Percentiles rank a stretch among this genome's conserved stretches.
Conservation (phyloP, 2,888 invertebrate species). For the Clistopyga incitator region DNA sequence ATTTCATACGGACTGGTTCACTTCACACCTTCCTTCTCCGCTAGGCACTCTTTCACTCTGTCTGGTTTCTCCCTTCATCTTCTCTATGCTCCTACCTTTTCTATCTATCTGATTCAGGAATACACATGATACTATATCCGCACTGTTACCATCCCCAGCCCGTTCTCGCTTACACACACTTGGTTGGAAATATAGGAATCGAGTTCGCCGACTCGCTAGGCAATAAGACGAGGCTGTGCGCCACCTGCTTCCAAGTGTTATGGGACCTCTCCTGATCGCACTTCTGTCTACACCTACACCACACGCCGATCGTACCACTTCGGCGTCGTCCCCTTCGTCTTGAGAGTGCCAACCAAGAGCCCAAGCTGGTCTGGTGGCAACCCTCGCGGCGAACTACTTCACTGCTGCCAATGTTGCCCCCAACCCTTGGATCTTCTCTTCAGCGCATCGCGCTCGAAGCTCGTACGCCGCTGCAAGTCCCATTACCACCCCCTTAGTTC, state of each 20-base stretch:
- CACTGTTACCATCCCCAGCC: conserved; percentile 32
- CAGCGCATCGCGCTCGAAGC: conserved; percentile 52
- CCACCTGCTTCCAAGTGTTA: conserved; percentile 82
- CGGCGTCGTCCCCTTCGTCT: conserved; percentile 15
- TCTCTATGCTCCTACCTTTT: conserved; percentile 5
- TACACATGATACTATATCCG: conserved; percentile 34
- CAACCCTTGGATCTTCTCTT: conserved; percentile 57
- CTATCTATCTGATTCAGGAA: conserved; percentile 41
- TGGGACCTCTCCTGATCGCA: conserved; percentile 74
- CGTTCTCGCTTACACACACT: conserved; percentile 32
- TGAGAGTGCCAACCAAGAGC: conserved; percentile 19
- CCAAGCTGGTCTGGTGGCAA: conserved; percentile 14
- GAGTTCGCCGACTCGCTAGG: conserved; percentile 72
- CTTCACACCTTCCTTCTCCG: conserved; percentile 40
- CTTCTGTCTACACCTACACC: conserved; percentile 50
- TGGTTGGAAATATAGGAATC: conserved; percentile 64
- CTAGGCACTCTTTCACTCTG: conserved; percentile 27
- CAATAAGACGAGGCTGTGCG: conserved; percentile 78
- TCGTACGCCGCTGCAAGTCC: conserved; percentile 67
- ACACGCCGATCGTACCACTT: conserved; percentile 27
- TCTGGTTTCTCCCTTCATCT: conserved; percentile 32
- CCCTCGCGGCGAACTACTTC: conserved; percentile 34
- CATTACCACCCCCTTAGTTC: conserved; percentile 70
- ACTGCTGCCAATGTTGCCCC: conserved; percentile 61
- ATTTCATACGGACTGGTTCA: conserved; percentile 67